A percentile compares a stretch with the other conserved stretches of the same genome.
Evolutionary conservation across 2,888 invertebrate genomes (phyloP).

Genomic region (Melieria crassipennis): DNA sequence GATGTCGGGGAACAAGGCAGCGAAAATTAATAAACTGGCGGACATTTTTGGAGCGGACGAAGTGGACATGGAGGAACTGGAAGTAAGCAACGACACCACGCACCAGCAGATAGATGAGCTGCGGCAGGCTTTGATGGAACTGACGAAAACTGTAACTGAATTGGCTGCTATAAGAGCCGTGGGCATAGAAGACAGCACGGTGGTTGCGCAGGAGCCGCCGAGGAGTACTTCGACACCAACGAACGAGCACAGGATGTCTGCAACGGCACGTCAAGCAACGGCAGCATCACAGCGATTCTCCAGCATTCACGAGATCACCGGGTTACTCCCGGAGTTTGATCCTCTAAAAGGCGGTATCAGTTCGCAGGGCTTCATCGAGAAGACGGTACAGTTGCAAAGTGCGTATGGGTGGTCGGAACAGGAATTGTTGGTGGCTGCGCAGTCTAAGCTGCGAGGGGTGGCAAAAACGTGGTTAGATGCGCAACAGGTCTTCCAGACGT

Average conservation of each 20-base stretch:
- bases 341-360: not conserved
- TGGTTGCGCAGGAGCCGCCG: not conserved
- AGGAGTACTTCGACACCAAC: not conserved
- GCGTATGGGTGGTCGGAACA: slow-evolving; percentile 1
- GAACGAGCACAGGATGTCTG: not conserved
- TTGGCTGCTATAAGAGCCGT: not conserved
- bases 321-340: not conserved
- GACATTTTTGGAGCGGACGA: slow-evolving; percentile 3
- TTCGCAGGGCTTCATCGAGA: not conserved
- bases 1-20: not conserved
- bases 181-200: not conserved
- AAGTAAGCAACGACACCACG: not conserved
- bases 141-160: slow-evolving; percentile 6
- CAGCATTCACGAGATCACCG: too few species aligned
- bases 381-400: not conserved
- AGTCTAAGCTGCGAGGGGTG: slow-evolving; percentile 9
- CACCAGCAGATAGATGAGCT: not conserved
- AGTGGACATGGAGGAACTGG: slow-evolving; percentile 6
- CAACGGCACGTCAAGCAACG: not conserved
- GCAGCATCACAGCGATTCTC: too few species aligned
- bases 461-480: not conserved
- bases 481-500: slow-evolving; percentile 1
- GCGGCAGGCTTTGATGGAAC: not conserved
- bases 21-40: slow-evolving; percentile 2
- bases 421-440: slow-evolving; percentile 7